Evolutionary conservation across 2,113 vertebrate species (phyloP), one percentile per base, ranked within the genome.

Genomic region (Vombatus ursinus): DNA sequence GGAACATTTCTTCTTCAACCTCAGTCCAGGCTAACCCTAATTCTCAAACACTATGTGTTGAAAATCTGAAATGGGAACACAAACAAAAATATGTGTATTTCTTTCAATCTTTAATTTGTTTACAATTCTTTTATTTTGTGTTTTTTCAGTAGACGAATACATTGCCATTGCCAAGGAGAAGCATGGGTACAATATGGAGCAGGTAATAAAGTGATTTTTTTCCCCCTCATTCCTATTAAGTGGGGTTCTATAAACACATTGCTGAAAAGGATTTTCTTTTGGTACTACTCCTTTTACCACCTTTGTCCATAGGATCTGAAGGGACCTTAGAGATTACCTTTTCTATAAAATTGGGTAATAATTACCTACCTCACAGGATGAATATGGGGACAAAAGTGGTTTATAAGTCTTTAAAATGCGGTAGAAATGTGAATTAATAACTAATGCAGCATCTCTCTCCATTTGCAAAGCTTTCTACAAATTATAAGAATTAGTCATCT

Each of bases 131-230:
- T 94, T 22, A 16, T 95, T 98, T 94, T 98, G 97, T 98, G 94
- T 98, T 97, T 99, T 99, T 99, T 53, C 98, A 99, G 99, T 99
- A 99, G 99, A 99, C 0, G 99, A 99, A 93, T 99, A 99, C 98
- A 99, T 99, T 95, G 98, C 99, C 95, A 99, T 99, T 90, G 99
- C 99, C 96, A 99, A 99, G 98, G 99, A 99, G 98, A 99, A 99
- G 97, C 99, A 99, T 52, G 99, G 99, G 53, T 99, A 99, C 99
- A 99, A 99, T 98, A 99, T 99, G 99, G 99, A 99, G 49, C 99
- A 99, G 99, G 99, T 99, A 99, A 98, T 2, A 47, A 48, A 8
- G 4, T 4, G 0, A 50, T 54, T 25, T 24, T 50, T 47, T n/a
- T 31, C 90, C 25, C 25, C 49, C n/a, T 26, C 14, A 6, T 68